Evolutionary conservation across 1,140 invertebrate species (phyloP), one percentile per base, ranked within the genome.

Genomic region (Metaphire vulgaris): DNA sequence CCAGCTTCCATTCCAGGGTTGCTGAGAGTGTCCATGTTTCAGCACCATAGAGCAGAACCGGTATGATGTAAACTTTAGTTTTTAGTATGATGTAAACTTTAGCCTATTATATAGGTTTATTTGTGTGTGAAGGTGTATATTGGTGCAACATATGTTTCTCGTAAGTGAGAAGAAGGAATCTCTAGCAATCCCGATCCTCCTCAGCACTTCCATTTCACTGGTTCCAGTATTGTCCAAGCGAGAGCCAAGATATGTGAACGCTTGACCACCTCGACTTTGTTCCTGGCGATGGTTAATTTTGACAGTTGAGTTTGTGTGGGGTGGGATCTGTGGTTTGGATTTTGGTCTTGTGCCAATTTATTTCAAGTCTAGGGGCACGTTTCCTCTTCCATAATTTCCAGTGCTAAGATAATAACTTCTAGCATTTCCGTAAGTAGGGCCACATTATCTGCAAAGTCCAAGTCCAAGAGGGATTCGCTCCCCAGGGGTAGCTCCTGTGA

Each of bases 401-500:
- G 26, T 65, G 14, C 26, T n/a, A n/a, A n/a, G n/a, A n/a, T n/a
- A n/a, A n/a, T n/a, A n/a, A n/a, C n/a, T n/a, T n/a, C n/a, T n/a
- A 15, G 56, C 56, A 65, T 65, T 26, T 65, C 56, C 14, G 56
- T 26, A 65, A 65, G 56, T 26, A 65, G 56, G 26, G 56, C 56
- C 14, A 65, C 56, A 65, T 65, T 26, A 65, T 65, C 56, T 65
- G 56, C 56, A 65, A 15, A 65, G 56, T 65, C 56, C 56, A 65
- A 26, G 56, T 65, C 56, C 56, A 26, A 15, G 56, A 65, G 26
- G 14, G 26, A 14, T 26, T 65, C 26, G 14, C 56, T 65, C 14
- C 56, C 56, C 14, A 65, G 14, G 14, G 56, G 14, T 14, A 26
- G 14, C 14, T 26, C 56, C 14, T 15, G 56, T 26, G 26, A 15